Conservation (phyloP, 1,140 invertebrate species). For the Nomia melanderi region DNA sequence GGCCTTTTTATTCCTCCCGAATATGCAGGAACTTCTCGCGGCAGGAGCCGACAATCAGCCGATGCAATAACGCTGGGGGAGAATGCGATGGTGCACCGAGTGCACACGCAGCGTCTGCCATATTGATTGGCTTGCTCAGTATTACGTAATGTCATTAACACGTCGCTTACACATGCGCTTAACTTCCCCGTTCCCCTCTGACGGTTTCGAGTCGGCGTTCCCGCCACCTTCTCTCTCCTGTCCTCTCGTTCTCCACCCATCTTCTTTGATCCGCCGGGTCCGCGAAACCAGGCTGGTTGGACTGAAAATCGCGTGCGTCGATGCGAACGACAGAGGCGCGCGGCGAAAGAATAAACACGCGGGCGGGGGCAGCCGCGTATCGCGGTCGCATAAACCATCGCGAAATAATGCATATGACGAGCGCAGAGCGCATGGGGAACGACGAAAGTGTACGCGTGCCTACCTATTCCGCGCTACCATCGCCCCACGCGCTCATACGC, state of each 20-base stretch:
- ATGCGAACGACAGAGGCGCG: conserved; percentile 19
- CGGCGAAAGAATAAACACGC: conserved; percentile 50
- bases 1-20: neutral
- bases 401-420: conserved; percentile 73
- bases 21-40: neutral
- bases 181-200: conserved; percentile 34
- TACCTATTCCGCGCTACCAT: conserved; percentile 29
- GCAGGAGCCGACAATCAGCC: neutral
- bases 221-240: conserved; percentile 32
- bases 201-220: conserved; percentile 47
- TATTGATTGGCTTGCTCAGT: conserved; percentile 78
- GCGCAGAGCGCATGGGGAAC: conserved; percentile 56
- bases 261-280: neutral
- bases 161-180: conserved; percentile 76
- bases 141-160: conserved; percentile 80
- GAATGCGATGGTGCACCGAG: conserved; percentile 55
- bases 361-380: conserved; percentile 39
- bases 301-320: conserved; percentile 34
- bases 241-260: conserved; percentile 2
- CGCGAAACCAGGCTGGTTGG: neutral
- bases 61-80: conserved; percentile 54
- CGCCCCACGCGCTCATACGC: neutral
- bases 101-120: conserved; percentile 68
- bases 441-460: conserved; percentile 56
- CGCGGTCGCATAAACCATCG: conserved; percentile 65